Percentiles rank a stretch among this genome's conserved stretches.
These are phyloP conservation scores for Azemiops feae DNA, from an alignment of 2,113 vertebrate genomes.

Conservation along the genomic window DNA sequence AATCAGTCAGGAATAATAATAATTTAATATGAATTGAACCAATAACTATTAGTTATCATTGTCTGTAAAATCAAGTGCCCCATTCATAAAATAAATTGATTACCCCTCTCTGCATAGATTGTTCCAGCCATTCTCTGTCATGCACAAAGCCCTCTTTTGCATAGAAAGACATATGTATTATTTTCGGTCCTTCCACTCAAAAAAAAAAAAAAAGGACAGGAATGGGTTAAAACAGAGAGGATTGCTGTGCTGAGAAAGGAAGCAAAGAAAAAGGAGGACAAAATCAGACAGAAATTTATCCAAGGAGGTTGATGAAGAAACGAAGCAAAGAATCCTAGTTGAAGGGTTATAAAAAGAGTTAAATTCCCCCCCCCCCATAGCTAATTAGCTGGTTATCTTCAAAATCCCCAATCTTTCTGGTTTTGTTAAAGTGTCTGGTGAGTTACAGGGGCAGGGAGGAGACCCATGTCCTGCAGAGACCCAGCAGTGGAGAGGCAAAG, in stretches of 20 bases:
- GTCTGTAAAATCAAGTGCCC: not conserved
- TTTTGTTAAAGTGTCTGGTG: not conserved
- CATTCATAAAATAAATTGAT: not conserved
- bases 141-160: not conserved
- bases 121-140: not conserved
- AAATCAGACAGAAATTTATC: not conserved
- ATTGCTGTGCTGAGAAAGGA: not conserved
- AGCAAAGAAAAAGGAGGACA: not conserved
- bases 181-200: not conserved
- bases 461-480: not conserved
- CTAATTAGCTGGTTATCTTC: not conserved
- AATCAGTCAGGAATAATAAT: not conserved
- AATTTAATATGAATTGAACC: not conserved
- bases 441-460: not conserved
- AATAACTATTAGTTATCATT: not conserved
- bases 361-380: not conserved
- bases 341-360: not conserved
- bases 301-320: not conserved
- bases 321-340: not conserved
- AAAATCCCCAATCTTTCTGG: not conserved
- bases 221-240: not conserved
- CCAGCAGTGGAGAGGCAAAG: not conserved
- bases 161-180: not conserved
- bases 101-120: not conserved
- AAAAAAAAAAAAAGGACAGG: not conserved